phyloP scores from a whole-genome alignment of 2,797 vertebrate genomes.

The Cheirogaleus major region DNA sequence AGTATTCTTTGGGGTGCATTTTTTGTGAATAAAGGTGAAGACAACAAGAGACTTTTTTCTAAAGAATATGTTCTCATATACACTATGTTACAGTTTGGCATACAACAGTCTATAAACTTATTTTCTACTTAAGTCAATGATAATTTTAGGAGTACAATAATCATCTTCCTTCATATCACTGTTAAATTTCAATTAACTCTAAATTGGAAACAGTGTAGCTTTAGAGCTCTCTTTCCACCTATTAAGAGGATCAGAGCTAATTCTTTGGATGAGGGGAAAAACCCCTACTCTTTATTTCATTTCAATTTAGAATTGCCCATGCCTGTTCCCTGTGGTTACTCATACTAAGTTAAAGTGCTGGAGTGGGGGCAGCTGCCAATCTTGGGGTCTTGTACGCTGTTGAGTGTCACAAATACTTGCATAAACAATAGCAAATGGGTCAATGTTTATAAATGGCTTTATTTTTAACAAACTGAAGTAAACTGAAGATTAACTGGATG shows the following conservation, averaged over 20 bases:
- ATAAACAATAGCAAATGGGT: not conserved
- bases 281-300: not conserved
- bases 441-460: not conserved
- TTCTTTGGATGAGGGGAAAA: not conserved
- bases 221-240: not conserved
- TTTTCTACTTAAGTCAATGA: not conserved
- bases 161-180: not conserved
- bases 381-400: not conserved
- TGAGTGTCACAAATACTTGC: not conserved
- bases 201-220: not conserved
- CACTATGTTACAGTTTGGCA: not conserved
- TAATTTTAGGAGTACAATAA: not conserved
- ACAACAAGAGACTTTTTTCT: not conserved
- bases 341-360: not conserved
- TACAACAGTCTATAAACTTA: not conserved
- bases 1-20: not conserved
- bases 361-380: not conserved
- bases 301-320: not conserved
- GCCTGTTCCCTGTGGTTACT: not conserved
- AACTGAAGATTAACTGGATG: not conserved
- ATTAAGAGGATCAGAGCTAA: not conserved
- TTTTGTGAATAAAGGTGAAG: constrained; percentile 25
- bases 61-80: not conserved
- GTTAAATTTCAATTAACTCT: constrained; percentile 1
- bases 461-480: not conserved